Percentiles rank a stretch among this genome's conserved stretches.
These are phyloP conservation scores for Epirrita christyi DNA, from an alignment of 2,888 invertebrate genomes.

Conservation along the genomic window DNA sequence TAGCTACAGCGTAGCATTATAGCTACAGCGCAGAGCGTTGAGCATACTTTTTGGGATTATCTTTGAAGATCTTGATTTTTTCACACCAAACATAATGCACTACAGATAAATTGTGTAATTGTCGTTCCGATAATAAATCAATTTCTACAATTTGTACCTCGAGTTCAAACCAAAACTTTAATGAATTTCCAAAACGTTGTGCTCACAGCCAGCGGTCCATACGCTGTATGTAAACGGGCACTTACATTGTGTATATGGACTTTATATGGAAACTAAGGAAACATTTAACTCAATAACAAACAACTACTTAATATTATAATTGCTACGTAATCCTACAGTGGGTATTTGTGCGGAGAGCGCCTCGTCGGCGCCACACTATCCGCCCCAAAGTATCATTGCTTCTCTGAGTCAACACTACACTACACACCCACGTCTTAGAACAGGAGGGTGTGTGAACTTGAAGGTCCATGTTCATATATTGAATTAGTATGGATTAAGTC, in stretches of 20 bases:
- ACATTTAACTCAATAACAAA: too few relatives aligned
- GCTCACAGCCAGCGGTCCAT: not conserved
- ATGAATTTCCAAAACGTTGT: not conserved
- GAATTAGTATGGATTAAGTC: not conserved
- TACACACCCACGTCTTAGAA: not conserved
- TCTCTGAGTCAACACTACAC: conserved; percentile 4
- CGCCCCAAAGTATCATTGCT: conserved; percentile 10
- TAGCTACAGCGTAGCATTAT: conserved; percentile 9
- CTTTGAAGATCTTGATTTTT: not conserved
- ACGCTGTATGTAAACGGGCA: not conserved
- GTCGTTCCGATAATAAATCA: not conserved
- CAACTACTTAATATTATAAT: too few relatives aligned
- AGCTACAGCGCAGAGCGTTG: conserved; percentile 2
- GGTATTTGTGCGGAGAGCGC: not conserved
- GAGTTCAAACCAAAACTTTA: not conserved
- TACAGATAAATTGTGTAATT: not conserved
- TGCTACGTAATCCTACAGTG: not conserved
- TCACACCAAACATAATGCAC: not conserved
- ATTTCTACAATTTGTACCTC: not conserved
- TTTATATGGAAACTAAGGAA: conserved; percentile 6
- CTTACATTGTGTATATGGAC: conserved; percentile 1
- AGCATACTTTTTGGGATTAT: not conserved
- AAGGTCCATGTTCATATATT: not conserved
- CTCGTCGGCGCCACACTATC: conserved; percentile 3
- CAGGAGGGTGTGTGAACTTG: not conserved